Conservation (phyloP, 2,888 invertebrate species). For the Drosophila subquinaria region DNA sequence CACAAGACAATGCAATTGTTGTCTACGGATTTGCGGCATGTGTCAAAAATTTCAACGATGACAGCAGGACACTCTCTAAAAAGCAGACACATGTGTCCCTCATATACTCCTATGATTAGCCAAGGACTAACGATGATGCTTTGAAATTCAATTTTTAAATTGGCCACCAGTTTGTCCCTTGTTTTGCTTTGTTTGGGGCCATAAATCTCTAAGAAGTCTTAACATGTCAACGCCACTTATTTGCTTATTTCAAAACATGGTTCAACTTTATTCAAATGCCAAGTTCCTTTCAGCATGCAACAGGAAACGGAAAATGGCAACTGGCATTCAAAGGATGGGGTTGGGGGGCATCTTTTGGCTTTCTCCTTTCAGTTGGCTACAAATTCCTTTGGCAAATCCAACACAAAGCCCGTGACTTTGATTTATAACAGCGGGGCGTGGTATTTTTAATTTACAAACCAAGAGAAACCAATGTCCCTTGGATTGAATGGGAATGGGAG, state of each 20-base stretch:
- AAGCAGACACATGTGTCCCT: constrained; percentile 50
- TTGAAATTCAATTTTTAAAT: constrained; percentile 80
- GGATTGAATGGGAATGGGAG: not conserved
- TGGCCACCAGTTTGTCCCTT: constrained; percentile 40
- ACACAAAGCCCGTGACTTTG: constrained; percentile 78
- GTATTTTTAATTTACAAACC: constrained; percentile 76
- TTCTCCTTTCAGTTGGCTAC: constrained; percentile 48
- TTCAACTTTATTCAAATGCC: constrained; percentile 73
- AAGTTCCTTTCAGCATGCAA: constrained; percentile 57
- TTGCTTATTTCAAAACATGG: constrained; percentile 54
- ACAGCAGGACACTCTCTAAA: constrained; percentile 34
- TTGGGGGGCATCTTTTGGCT: constrained; percentile 20
- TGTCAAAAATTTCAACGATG: constrained; percentile 62
- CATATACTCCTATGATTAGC: constrained; percentile 64
- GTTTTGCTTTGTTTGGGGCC: constrained; percentile 3
- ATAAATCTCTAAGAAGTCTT: constrained; percentile 74
- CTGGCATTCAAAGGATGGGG: constrained; percentile 23
- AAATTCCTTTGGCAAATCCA: constrained; percentile 78
- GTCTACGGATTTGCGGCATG: constrained; percentile 64
- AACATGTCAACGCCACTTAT: constrained; percentile 77
- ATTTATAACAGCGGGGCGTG: constrained; percentile 76
- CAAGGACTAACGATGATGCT: constrained; percentile 41
- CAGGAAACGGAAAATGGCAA: constrained; percentile 59
- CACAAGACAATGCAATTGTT: constrained; percentile 33
- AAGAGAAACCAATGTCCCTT: constrained; percentile 34